These are phyloP conservation scores for Ephialtes manifestator DNA, from an alignment of 2,888 invertebrate species.

Conservation along the genomic window DNA sequence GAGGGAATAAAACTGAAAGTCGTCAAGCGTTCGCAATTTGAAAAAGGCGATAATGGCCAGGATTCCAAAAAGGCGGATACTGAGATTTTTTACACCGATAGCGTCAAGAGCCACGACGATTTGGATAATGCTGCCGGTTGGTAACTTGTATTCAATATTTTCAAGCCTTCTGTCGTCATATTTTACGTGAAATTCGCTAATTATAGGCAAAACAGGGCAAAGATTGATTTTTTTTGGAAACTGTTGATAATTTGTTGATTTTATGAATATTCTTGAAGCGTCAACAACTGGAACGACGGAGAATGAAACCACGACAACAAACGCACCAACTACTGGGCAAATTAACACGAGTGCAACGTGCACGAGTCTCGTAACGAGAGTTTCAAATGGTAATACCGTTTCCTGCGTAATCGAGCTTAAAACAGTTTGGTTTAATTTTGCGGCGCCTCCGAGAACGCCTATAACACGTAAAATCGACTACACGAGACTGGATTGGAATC, in stretches of 20 bases:
- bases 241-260: background rate
- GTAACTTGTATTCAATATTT: slow-evolving; percentile 11
- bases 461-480: slow-evolving; percentile 98
- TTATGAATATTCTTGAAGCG: slow-evolving; percentile 38
- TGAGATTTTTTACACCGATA: slow-evolving; percentile 82
- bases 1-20: slow-evolving; percentile 95
- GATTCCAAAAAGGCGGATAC: slow-evolving; percentile 87
- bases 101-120: slow-evolving; percentile 85
- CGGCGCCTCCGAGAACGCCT: slow-evolving; percentile 97
- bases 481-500: slow-evolving; percentile 98
- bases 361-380: slow-evolving; percentile 86
- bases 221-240: too few species aligned
- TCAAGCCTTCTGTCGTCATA: background rate
- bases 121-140: slow-evolving; percentile 77
- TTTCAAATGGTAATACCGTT: slow-evolving; percentile 91
- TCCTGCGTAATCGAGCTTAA: slow-evolving; percentile 96
- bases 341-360: slow-evolving; percentile 77
- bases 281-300: slow-evolving; percentile 71
- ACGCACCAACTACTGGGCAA: slow-evolving; percentile 84
- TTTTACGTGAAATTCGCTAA: background rate
- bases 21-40: slow-evolving; percentile 92
- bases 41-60: slow-evolving; percentile 89
- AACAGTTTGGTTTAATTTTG: slow-evolving; percentile 98
- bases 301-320: slow-evolving; percentile 73
- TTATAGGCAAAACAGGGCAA: background rate